Evolutionary conservation across 2,888 invertebrate genomes (phyloP), one percentile per base, ranked within the genome.

Genomic region (Pycnomerus fuliginosus): DNA sequence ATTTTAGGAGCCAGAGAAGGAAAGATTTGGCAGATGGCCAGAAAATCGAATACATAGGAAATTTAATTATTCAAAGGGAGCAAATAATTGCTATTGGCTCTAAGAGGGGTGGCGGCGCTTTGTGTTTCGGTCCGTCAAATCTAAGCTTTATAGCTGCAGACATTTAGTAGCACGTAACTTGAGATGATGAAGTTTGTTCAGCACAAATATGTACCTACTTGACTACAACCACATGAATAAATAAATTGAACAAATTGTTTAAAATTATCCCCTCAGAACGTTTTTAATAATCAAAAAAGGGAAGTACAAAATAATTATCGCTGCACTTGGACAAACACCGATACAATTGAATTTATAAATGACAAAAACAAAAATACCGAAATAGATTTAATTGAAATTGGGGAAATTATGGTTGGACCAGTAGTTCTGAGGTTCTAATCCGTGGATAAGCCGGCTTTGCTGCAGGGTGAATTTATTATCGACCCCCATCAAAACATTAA

Each of bases 41-140:
- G 64, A 65, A 68, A 71, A 70, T 67, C 66, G 67, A 64, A 61
- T 58, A 61, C 63, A 65, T 65, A 64, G 65, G 65, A 69, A 71
- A 72, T 71, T 72, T 69, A 72, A 72, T 72, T 71, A 72, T 72
- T 72, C 71, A 71, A 70, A 72, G 72, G 72, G 72, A 71, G 70
- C 70, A 72, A 71, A 72, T 72, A 72, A 72, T 72, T 72, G 70
- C 66, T 64, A 64, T 65, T 61, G 67, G 68, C 62, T 65, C 58
- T 62, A 62, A 12, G 8, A 55, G 60, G 50, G 53, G 62, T 65
- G 64, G 59, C 56, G 53, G 52, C 39, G 58, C 52, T 51, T 54
- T 54, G 48, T 45, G 52, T 46, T 47, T 45, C 50, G 44, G 37
- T 30, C 13, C 27, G 31, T 48, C 54, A 58, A 62, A 52, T 53